Conservation (phyloP, 2,113 vertebrate species). For the Barnardius zonarius region DNA sequence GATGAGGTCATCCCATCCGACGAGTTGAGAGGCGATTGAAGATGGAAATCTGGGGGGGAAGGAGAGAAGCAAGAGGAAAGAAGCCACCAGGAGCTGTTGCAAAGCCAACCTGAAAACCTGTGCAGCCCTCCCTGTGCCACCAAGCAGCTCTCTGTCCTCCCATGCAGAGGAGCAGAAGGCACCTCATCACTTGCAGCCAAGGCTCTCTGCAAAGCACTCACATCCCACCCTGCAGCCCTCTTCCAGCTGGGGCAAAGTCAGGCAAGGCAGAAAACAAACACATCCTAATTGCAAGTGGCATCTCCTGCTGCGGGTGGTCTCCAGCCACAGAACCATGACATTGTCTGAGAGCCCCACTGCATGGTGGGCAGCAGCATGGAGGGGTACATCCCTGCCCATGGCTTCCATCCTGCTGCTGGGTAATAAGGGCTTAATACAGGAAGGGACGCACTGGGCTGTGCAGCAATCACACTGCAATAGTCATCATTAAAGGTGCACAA, state of each 20-base stretch:
- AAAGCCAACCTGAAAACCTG: neutral
- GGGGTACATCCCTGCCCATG: neutral
- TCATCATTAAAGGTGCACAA: conserved; percentile 10
- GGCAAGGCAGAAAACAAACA: neutral
- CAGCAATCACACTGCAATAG: neutral
- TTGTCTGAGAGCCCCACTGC: neutral
- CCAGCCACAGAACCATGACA: neutral
- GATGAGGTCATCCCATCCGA: neutral
- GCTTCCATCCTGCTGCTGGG: neutral
- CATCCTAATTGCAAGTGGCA: conserved; percentile 50
- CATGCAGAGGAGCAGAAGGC: neutral
- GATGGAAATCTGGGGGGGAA: neutral
- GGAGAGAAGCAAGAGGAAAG: neutral
- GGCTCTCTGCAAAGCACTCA: neutral
- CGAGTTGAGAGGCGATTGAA: fast-evolving
- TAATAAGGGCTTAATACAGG: neutral
- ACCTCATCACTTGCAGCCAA: neutral
- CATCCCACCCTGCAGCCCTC: neutral
- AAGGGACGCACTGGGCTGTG: neutral
- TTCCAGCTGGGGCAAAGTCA: neutral
- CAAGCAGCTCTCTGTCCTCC: neutral
- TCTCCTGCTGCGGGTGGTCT: conserved; percentile 26
- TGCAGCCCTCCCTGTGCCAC: neutral
- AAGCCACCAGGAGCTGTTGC: neutral
- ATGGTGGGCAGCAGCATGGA: neutral